Evolutionary conservation across 2,888 invertebrate species (phyloP), one percentile per base, ranked within the genome.

Genomic region (Steinernema carpocapsae): DNA sequence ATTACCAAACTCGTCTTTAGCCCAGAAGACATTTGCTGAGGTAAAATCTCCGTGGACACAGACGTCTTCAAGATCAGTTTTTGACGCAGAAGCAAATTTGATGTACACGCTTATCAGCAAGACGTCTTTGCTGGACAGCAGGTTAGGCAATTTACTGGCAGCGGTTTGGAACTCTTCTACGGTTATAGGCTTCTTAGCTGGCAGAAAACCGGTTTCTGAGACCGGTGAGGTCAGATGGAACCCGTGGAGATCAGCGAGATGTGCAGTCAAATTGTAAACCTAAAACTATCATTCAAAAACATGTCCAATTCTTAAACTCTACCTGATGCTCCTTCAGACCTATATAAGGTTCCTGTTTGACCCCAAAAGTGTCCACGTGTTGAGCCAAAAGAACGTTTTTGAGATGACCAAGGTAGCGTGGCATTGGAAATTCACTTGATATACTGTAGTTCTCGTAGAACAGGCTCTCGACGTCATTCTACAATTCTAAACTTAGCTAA

Each of bases 31-130:
- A 17, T 32, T 32, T 22, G 4, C 64, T 29, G 32, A 26, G 32
- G 64, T 64, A 7, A 64, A 64, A 17, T 64, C 14, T 6, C 64
- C 64, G 19, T 64, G 64, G 3, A 64, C 64, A 17, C 64, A 64
- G 17, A 64, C 64, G 17, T 29, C 1, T n/a, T 64, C 29, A 32
- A 29, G 37, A 32, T 64, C 52, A 4, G 19, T 4, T 3, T 3
- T 3, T 2, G 19, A 4, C 19, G 64, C 1, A 29, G 17, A 6
- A 32, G 7, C 17, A 32, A 32, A 32, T 64, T 64, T 64, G 32
- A 64, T 1, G 32, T 64, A 64, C 1, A 14, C 14, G 32, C 64
- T 26, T 12, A 64, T 10, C 24, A 29, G 29, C 2, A 29, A 4
- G 3, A 19, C 64, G 64, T 64, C 64, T 3, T 64, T 32, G 26